A percentile compares a stretch with the other conserved stretches of the same genome.
phyloP scores from a whole-genome alignment of 2,797 vertebrate genomes.

The Manis pentadactyla region DNA sequence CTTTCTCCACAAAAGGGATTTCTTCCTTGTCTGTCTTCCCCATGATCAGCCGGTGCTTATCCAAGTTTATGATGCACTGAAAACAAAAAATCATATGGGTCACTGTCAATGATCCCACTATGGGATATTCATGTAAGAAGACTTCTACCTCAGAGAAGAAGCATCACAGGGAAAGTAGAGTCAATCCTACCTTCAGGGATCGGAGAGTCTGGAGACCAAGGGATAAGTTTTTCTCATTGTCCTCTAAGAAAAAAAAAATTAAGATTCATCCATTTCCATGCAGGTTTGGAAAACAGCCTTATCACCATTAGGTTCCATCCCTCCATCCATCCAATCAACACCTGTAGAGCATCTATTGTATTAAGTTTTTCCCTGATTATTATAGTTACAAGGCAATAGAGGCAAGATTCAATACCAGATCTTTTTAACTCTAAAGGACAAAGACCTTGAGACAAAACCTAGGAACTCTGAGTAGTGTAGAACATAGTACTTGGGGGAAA shows the following conservation, averaged over 20 bases:
- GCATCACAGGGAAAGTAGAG: background rate
- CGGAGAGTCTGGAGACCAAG: constrained; percentile 92
- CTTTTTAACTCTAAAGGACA: constrained; percentile 43
- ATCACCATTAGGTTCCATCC: background rate
- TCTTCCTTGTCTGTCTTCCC: constrained; percentile 90
- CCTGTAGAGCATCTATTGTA: background rate
- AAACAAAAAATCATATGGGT: constrained; percentile 70
- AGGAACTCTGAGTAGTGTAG: background rate
- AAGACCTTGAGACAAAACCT: constrained; percentile 31
- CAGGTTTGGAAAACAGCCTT: constrained; percentile 36
- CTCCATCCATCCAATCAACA: background rate
- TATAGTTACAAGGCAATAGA: constrained; percentile 42
- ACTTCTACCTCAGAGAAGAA: constrained; percentile 5
- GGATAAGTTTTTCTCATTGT: constrained; percentile 88
- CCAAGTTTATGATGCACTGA: constrained; percentile 93
- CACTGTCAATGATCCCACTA: background rate
- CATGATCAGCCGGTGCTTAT: constrained; percentile 91
- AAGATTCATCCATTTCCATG: constrained; percentile 53
- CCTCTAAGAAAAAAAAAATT: constrained; percentile 87
- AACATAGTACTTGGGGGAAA: background rate
- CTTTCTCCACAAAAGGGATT: constrained; percentile 87
- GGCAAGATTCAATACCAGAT: constrained; percentile 53
- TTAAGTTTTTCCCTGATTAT: constrained; percentile 48
- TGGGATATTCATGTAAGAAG: background rate
- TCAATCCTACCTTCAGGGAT: constrained; percentile 91